Evolutionary conservation across 2,113 vertebrate genomes (phyloP).

Genomic region (Dromiciops gliroides): DNA sequence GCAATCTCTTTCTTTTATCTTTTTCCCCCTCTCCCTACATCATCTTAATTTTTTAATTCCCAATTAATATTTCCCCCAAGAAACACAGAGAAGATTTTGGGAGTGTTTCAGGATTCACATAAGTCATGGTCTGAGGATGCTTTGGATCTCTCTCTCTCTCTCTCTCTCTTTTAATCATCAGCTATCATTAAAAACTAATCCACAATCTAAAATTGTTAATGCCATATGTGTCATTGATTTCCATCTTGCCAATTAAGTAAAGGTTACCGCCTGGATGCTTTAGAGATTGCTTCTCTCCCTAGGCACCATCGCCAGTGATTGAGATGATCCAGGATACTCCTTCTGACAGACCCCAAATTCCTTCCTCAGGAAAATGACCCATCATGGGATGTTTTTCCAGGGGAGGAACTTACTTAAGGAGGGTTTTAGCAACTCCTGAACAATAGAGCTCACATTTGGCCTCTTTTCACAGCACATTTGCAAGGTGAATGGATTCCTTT

Average conservation of each 20-base stretch:
- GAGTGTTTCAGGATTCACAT: slow-evolving; percentile 27
- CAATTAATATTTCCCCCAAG: slow-evolving; percentile 44
- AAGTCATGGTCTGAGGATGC: slow-evolving; percentile 57
- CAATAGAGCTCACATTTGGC: not conserved
- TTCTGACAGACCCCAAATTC: slow-evolving; percentile 52
- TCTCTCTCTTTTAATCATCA: slow-evolving; percentile 54
- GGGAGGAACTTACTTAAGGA: slow-evolving; percentile 14
- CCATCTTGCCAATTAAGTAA: slow-evolving; percentile 77
- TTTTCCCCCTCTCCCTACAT: not conserved
- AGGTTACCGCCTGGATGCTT: slow-evolving; percentile 72
- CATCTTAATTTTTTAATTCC: slow-evolving; percentile 36
- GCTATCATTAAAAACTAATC: slow-evolving; percentile 70
- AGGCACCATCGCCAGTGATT: slow-evolving; percentile 45
- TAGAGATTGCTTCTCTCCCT: slow-evolving; percentile 67
- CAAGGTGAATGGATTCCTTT: not conserved
- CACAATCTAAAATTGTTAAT: slow-evolving; percentile 75
- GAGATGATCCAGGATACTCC: slow-evolving; percentile 43
- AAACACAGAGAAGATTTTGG: slow-evolving; percentile 38
- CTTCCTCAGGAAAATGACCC: slow-evolving; percentile 22
- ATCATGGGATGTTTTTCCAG: slow-evolving; percentile 47
- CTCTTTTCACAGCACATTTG: slow-evolving; percentile 1
- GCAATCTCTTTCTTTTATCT: not conserved
- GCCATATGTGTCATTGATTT: slow-evolving; percentile 77
- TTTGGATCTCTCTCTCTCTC: slow-evolving; percentile 58
- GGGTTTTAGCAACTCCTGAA: not conserved